Base-by-base conservation (phyloP, 2,113 vertebrate species). In the Donacobius atricapilla region DNA sequence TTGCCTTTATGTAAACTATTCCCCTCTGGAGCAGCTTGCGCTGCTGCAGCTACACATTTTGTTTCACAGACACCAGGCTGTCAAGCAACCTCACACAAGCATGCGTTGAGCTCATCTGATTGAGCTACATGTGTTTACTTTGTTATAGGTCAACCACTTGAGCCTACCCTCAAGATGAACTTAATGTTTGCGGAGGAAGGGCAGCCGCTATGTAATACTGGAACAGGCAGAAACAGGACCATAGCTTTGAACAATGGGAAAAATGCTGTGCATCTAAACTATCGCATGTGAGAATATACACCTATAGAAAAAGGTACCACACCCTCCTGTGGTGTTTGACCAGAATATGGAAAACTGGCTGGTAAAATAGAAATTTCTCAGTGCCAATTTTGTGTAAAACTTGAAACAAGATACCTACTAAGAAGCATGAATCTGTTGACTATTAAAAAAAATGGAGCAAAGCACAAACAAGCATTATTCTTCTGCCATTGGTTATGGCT, bases 101-200 rank as follows among this genome's bases (percentile, higher is more conserved):
- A 84, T 44, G 82, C 30, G 14, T 90, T 95, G 75, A 95, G 79
- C 84, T 97, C 77, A 89, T 91, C 65, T 83, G 76, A 87, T 78
- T 48, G 92, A 96, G 73, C 89, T 96, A 69, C 89, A 54, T 95
- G 78, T 98, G 96, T 98, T 98, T 98, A 97, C 96, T 96, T 96
- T 96, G 31, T 51, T 89, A 84, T 93, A 87, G 95, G 71, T 95
- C 84, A 87, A 91, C 97, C 97, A 85, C 97, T 97, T 95, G 89
- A 96, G 91, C 78, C 95, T 98, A 97, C 97, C 97, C 97, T 97
- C 95, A 96, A 90, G 83, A 72, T 97, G 97, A 98, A 96, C 97
- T 96, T 96, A 95, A 93, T 97, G 96, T 95, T 96, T 98, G 95
- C 5, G 6, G 97, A 96, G 90, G 83, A 97, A 97, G 79, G 89